Conservation (phyloP, 2,113 vertebrate genomes). For the Syngnathus typhle region DNA sequence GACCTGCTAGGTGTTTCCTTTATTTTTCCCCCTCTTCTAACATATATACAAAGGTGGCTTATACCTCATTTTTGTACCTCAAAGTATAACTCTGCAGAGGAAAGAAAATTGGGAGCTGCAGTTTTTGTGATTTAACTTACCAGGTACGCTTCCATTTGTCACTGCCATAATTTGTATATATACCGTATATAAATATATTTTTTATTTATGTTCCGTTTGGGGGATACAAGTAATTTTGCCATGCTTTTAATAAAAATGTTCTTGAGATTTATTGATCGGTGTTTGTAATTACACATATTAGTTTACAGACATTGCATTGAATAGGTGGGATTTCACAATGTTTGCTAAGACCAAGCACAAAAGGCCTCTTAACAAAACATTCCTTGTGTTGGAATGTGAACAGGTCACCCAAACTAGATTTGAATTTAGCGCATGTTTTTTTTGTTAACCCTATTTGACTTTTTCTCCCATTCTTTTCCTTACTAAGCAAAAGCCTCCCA, state of each 20-base stretch:
- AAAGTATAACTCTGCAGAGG: slow-evolving; percentile 4
- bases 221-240: slow-evolving; percentile 50
- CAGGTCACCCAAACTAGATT: background rate
- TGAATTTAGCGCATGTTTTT: background rate
- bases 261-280: slow-evolving; percentile 34
- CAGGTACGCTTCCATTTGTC: slow-evolving; percentile 52
- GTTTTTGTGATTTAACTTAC: slow-evolving; percentile 46
- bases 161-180: slow-evolving; percentile 67
- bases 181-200: slow-evolving; percentile 62
- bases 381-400: slow-evolving; percentile 8
- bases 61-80: slow-evolving; percentile 58
- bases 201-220: slow-evolving; percentile 72
- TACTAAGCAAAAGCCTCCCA: background rate
- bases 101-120: slow-evolving; percentile 36
- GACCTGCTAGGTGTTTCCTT: slow-evolving; percentile 24
- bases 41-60: slow-evolving; percentile 18
- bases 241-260: slow-evolving; percentile 74
- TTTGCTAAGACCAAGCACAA: slow-evolving; percentile 17
- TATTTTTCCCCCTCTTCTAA: background rate
- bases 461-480: too few relatives aligned
- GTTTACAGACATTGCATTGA: background rate
- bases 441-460: background rate
- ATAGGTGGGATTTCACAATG: slow-evolving; percentile 22
- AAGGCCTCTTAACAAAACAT: background rate
- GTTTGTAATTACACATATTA: background rate